Evolutionary conservation across 2,113 vertebrate genomes (phyloP).

Genomic region (Antigone vipio): DNA sequence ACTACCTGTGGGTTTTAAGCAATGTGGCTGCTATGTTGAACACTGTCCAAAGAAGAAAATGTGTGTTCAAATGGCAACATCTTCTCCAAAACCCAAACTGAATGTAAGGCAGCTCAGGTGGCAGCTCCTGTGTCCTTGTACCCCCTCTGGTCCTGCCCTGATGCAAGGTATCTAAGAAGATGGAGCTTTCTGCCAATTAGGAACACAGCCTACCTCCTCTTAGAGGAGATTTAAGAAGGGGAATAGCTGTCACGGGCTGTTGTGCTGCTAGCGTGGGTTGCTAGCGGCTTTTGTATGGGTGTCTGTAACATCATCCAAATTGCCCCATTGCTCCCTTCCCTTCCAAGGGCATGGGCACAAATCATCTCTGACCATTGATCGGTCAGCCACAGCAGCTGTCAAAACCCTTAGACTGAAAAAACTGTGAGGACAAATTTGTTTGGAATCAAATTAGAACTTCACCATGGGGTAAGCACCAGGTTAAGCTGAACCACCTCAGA

Average conservation of each 20-base stretch:
- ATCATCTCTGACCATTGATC: rapidly evolving
- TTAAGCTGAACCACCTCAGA: background rate
- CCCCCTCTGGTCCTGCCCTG: background rate
- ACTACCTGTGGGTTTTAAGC: background rate
- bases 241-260: background rate
- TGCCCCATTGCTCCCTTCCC: background rate
- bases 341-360: background rate
- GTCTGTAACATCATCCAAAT: rapidly evolving
- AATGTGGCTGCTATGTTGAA: background rate
- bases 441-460: background rate
- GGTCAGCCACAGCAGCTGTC: background rate
- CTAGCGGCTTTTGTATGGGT: background rate
- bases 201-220: background rate
- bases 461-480: background rate
- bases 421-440: background rate
- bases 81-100: background rate
- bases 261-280: background rate
- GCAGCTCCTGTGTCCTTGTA: background rate
- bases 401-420: background rate
- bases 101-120: background rate
- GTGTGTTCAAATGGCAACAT: background rate
- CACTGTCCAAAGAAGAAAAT: background rate
- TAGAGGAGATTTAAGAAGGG: background rate
- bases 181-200: background rate
- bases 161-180: background rate